Conservation (phyloP, 1,140 invertebrate genomes). For the Pseudobourletiella spinata region DNA sequence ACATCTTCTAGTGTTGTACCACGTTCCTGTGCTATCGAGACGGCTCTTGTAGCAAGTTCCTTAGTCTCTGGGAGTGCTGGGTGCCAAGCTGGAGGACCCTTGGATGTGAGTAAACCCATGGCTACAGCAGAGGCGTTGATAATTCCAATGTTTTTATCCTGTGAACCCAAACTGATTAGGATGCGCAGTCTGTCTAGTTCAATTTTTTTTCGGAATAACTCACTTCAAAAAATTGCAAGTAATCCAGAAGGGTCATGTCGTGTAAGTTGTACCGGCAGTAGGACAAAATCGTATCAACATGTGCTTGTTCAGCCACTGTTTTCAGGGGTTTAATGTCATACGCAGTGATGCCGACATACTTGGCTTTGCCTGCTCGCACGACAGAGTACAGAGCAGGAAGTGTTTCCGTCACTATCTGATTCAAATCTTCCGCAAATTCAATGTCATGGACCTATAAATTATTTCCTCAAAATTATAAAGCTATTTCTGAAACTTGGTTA, state of each 20-base stretch:
- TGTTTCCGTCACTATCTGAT: constrained; percentile 52
- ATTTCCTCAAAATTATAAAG: background rate
- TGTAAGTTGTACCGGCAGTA: constrained; percentile 71
- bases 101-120: constrained; percentile 71
- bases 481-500: background rate
- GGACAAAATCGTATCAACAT: constrained; percentile 61
- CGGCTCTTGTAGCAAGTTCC: constrained; percentile 50
- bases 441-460: constrained; percentile 10
- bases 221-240: no score
- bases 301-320: constrained; percentile 58
- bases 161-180: no score
- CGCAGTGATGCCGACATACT: constrained; percentile 76
- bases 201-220: no score
- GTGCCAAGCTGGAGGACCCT: constrained; percentile 72
- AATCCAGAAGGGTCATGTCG: constrained; percentile 30
- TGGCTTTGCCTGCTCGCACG: constrained; percentile 64
- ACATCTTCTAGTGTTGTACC: constrained; percentile 25
- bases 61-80: constrained; percentile 53
- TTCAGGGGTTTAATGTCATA: constrained; percentile 70
- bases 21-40: constrained; percentile 38
- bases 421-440: constrained; percentile 5
- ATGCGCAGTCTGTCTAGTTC: no score
- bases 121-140: constrained; percentile 70
- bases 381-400: constrained; percentile 61
- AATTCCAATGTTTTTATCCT: constrained; percentile 63